These are phyloP conservation scores for Mionectes olivaceus DNA, from an alignment of 2,797 vertebrate species.

Conservation along the genomic window DNA sequence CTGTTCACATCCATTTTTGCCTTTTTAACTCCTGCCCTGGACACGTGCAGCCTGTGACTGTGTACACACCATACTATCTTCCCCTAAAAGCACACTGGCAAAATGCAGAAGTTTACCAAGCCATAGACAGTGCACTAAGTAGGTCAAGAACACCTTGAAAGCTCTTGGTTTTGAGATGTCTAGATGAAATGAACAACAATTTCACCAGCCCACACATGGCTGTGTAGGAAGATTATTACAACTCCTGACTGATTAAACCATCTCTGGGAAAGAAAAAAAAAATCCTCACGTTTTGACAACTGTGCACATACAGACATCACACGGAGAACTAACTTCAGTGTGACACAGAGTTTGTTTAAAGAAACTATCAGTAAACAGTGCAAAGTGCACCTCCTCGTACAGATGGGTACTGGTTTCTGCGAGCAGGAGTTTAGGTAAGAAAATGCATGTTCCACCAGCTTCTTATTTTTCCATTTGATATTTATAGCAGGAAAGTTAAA, in stretches of 20 bases:
- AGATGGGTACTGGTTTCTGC: neutral
- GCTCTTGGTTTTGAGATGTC: neutral
- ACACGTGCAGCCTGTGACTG: neutral
- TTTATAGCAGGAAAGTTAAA: neutral
- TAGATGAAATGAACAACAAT: slow-evolving; percentile 54
- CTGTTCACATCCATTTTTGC: neutral
- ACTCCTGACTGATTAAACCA: slow-evolving; percentile 27
- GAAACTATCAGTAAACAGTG: neutral
- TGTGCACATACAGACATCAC: neutral
- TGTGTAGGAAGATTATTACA: slow-evolving; percentile 49
- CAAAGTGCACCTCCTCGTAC: neutral
- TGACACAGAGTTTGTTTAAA: neutral
- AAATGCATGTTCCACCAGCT: neutral
- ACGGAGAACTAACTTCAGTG: neutral
- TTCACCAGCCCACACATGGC: neutral
- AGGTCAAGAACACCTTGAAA: slow-evolving; percentile 8
- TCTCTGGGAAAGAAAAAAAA: slow-evolving; percentile 38
- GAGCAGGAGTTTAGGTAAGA: neutral
- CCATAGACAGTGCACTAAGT: neutral
- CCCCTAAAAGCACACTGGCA: neutral
- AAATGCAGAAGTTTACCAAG: neutral
- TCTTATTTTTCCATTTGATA: neutral
- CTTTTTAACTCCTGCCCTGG: neutral
- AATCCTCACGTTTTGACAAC: slow-evolving; percentile 2
- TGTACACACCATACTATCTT: neutral